Conservation (phyloP, 2,888 invertebrate genomes). For the Andrena haemorrhoa region DNA sequence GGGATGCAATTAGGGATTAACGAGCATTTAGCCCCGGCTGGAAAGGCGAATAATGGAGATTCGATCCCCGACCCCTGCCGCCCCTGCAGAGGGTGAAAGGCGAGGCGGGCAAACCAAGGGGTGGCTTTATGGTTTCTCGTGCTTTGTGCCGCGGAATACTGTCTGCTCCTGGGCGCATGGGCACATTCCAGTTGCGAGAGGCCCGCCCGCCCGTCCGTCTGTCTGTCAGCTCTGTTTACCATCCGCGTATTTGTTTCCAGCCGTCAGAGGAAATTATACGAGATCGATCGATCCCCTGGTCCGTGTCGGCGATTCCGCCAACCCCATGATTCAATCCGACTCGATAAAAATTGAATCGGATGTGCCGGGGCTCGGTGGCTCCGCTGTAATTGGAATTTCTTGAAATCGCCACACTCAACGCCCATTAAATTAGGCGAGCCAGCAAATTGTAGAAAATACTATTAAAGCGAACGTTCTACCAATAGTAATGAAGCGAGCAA, state of each 20-base stretch:
- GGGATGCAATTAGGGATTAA: constrained; percentile 63
- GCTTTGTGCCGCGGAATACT: constrained; percentile 63
- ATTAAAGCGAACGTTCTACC: no score
- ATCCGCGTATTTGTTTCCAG: constrained; percentile 53
- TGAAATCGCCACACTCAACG: not conserved
- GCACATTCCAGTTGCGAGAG: constrained; percentile 41
- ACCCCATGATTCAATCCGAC: constrained; percentile 1
- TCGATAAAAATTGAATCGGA: constrained; percentile 14
- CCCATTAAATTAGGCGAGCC: no score
- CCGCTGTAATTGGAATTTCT: not conserved
- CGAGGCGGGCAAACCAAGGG: constrained; percentile 39
- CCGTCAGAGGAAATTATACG: constrained; percentile 48
- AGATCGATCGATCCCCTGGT: constrained; percentile 41
- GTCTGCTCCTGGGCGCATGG: constrained; percentile 46
- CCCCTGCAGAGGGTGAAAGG: constrained; percentile 39
- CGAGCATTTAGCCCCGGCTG: constrained; percentile 63
- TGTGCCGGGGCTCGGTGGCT: no score
- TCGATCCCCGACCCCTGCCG: constrained; percentile 30
- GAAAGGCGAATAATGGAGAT: constrained; percentile 67
- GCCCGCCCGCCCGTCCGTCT: constrained; percentile 5
- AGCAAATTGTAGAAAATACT: no score
- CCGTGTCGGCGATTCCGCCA: not conserved
- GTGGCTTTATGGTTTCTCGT: constrained; percentile 66
- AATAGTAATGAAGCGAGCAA: no score
- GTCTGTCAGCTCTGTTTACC: constrained; percentile 55